Conservation (phyloP, 2,888 invertebrate species). For the Acrobasis suavella region DNA sequence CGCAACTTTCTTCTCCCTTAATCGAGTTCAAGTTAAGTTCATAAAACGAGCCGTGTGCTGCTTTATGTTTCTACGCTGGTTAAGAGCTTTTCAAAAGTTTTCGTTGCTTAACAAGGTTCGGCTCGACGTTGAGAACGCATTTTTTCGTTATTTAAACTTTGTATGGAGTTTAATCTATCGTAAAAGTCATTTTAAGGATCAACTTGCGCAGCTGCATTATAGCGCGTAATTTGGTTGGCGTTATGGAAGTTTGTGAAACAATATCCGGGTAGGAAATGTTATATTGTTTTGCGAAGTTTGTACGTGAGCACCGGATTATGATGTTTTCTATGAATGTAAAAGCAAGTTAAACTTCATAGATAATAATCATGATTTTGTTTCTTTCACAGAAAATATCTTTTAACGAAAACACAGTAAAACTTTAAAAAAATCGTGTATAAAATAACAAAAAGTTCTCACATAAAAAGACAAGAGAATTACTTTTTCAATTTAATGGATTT, state of each 20-base stretch:
- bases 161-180: constrained; percentile 16
- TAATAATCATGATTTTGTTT: no score
- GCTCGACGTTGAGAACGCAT: constrained; percentile 49
- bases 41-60: constrained; percentile 71
- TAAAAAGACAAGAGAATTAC: no score
- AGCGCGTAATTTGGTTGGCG: constrained; percentile 7
- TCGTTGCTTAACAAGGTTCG: constrained; percentile 57
- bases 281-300: no score
- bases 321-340: no score
- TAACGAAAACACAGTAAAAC: no score
- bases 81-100: constrained; percentile 70
- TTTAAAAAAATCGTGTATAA: no score
- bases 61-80: constrained; percentile 70
- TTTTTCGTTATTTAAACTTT: constrained; percentile 31
- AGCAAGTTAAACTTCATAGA: no score
- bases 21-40: constrained; percentile 74
- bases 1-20: constrained; percentile 67
- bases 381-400: no score
- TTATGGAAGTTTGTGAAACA: constrained; percentile 12
- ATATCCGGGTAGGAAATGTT: constrained; percentile 3
- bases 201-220: constrained; percentile 16
- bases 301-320: no score
- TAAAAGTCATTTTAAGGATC: constrained; percentile 18
- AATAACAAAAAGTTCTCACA: no score
- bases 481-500: no score